Base-by-base conservation (phyloP, 2,797 vertebrate genomes). In the Chloroceryle inda region DNA sequence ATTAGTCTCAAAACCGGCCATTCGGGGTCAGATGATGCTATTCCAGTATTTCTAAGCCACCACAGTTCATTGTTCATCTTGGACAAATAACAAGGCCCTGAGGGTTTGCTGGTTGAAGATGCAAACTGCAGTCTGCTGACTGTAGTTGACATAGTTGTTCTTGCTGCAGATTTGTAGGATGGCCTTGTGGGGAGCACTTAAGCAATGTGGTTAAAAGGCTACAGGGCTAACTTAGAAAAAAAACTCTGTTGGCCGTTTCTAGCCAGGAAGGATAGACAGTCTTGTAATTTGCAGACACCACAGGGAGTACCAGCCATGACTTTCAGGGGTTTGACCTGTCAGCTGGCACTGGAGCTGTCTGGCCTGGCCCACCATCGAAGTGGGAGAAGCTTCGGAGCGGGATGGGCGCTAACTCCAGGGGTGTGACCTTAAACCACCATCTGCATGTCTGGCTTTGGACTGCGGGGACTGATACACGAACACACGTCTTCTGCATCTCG, bases 31-130 rank as follows among this genome's bases (percentile, higher is more conserved):
- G 62, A 75, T 69, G 17, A 33, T 83, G 22, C 74, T 94, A 68
- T 79, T 96, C 37, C 37, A 56, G n/a, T 76, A 75, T 88, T 94
- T 88, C 74, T 67, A 73, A 85, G 72, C 42, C 63, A 40, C 68
- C 24, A 44, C 0, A 0, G 35, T 91, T 86, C 85, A 47, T 80
- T 83, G 38, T 93, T 93, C 74, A 5, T 84, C 44, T 73, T 82
- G 71, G 74, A 61, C 58, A 87, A 93, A 79, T 93, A 87, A 77
- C 77, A 93, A 79, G 80, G 47, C 80, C 73, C 11, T 3, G 68
- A 87, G 92, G 74, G 72, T 84, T 88, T 94, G 68, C 80, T 0
- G 1, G 18, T 22, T 95, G 88, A 76, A 86, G 50, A 56, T n/a
- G 63, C 1, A 0, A 31, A 29, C 88, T 79, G 62, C 69, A 66